phyloP scores from a whole-genome alignment of 2,888 invertebrate genomes.

The Temnothorax ravouxi region DNA sequence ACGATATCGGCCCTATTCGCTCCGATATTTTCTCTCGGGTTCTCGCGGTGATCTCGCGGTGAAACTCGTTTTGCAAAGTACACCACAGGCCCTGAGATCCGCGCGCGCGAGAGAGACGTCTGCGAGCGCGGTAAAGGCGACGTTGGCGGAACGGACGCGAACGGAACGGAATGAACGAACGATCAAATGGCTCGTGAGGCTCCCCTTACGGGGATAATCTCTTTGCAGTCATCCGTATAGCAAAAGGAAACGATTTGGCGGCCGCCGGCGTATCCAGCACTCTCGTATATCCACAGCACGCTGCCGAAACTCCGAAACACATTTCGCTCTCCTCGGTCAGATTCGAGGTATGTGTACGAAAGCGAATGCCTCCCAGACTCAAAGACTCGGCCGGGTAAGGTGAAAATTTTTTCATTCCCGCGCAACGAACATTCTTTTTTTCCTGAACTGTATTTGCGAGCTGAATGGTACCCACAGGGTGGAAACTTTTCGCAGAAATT shows the following conservation, averaged over 20 bases:
- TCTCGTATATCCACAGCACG: not conserved
- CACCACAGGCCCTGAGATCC: slow-evolving; percentile 51
- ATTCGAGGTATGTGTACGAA: not conserved
- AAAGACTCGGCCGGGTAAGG: slow-evolving; percentile 26
- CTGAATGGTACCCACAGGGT: slow-evolving; percentile 49
- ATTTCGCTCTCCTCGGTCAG: slow-evolving; percentile 22
- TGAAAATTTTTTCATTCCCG: slow-evolving; percentile 33
- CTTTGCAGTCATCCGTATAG: slow-evolving; percentile 74
- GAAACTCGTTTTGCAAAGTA: slow-evolving; percentile 63
- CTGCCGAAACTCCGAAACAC: slow-evolving; percentile 37
- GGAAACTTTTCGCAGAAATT: slow-evolving; percentile 63
- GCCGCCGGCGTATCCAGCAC: slow-evolving; percentile 14
- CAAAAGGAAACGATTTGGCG: slow-evolving; percentile 71
- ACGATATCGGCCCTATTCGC: slow-evolving; percentile 49
- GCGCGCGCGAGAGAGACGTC: slow-evolving; percentile 56
- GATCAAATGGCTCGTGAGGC: slow-evolving; percentile 76
- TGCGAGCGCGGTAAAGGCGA: slow-evolving; percentile 44
- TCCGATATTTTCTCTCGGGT: slow-evolving; percentile 36
- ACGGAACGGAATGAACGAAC: slow-evolving; percentile 64
- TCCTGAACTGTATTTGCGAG: slow-evolving; percentile 49
- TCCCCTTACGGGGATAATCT: slow-evolving; percentile 76
- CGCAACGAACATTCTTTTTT: slow-evolving; percentile 25
- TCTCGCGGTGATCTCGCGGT: slow-evolving; percentile 33
- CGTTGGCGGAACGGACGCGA: slow-evolving; percentile 19
- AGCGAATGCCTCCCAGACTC: slow-evolving; percentile 5